These are phyloP conservation scores for Elgaria multicarinata DNA, from an alignment of 2,113 vertebrate species.

Conservation along the genomic window DNA sequence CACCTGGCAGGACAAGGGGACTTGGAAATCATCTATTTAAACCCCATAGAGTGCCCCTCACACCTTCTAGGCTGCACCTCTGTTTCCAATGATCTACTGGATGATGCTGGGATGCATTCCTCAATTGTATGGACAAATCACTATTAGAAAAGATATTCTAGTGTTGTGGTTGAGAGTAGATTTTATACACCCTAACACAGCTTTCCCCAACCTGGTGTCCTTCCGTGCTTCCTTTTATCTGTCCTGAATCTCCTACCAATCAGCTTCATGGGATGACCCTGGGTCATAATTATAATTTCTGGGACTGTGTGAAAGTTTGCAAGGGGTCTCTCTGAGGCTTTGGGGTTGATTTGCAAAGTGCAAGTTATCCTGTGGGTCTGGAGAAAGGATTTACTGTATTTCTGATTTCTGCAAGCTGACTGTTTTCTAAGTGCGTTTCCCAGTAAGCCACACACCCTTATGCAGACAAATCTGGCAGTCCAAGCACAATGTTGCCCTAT, in stretches of 20 bases:
- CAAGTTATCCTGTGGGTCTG: neutral
- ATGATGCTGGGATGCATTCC: too few species aligned
- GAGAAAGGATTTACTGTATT: neutral
- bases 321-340: neutral
- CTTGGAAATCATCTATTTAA: neutral
- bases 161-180: neutral
- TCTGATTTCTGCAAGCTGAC: neutral
- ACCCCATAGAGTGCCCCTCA: too few species aligned
- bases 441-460: neutral
- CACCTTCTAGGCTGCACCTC: neutral
- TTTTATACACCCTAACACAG: neutral
- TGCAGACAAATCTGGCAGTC: neutral
- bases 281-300: neutral
- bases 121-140: too few species aligned
- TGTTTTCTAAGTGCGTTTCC: neutral
- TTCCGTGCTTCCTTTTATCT: too few species aligned
- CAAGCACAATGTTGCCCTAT: neutral
- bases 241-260: too few species aligned
- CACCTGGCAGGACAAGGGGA: neutral
- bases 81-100: neutral
- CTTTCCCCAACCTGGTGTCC: too few species aligned
- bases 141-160: neutral
- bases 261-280: too few species aligned
- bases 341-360: neutral
- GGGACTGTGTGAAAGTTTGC: neutral